phyloP scores from a whole-genome alignment of 2,888 invertebrate species.

The Cordilura impudica region DNA sequence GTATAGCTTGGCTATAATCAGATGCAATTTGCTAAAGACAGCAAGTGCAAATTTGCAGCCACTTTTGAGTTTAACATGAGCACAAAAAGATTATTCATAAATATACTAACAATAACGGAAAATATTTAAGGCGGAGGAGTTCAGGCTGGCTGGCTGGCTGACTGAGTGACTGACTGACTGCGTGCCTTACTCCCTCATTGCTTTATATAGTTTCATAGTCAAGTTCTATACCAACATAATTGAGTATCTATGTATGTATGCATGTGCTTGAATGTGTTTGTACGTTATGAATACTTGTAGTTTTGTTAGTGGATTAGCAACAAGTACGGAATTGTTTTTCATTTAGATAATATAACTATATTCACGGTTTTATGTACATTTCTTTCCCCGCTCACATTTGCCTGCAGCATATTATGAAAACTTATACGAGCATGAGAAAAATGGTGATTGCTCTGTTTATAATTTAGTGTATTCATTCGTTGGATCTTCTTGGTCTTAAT shows the following conservation, averaged over 20 bases:
- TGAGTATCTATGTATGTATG: background rate
- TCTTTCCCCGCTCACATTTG: conserved; percentile 3
- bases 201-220: background rate
- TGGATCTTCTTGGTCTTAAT: background rate
- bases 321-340: conserved; percentile 32
- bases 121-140: conserved; percentile 14
- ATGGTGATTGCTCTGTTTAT: background rate
- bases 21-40: conserved; percentile 44
- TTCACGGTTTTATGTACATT: background rate
- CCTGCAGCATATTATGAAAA: conserved; percentile 6
- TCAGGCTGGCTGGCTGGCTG: background rate
- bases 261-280: background rate
- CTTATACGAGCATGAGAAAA: background rate
- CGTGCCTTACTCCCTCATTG: background rate
- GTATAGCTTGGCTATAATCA: conserved; percentile 41
- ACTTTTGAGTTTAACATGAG: conserved; percentile 21
- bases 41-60: conserved; percentile 53
- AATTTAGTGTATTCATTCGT: background rate
- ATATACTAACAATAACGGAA: conserved; percentile 36
- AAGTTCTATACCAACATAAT: background rate
- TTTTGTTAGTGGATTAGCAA: conserved; percentile 18
- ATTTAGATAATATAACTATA: conserved; percentile 6
- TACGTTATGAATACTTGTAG: background rate
- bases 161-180: background rate
- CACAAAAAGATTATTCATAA: conserved; percentile 43